Evolutionary conservation across 2,113 vertebrate genomes (phyloP).

Genomic region (Acinonyx jubatus): DNA sequence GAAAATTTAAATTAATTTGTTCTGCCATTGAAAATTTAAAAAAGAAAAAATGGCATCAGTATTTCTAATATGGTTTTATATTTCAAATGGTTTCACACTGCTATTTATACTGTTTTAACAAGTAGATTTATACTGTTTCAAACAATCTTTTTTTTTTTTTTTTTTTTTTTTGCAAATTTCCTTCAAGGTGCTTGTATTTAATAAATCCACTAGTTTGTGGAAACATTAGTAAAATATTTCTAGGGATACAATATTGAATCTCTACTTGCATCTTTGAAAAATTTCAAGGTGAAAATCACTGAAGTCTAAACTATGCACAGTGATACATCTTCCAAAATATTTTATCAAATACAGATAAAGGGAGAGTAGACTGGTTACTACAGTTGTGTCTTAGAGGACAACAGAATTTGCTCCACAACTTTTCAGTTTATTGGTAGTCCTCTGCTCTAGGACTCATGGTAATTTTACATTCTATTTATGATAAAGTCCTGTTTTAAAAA

Average conservation of each 20-base stretch:
- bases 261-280: neutral
- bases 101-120: neutral
- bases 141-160: neutral
- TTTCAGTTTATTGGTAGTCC: neutral
- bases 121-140: neutral
- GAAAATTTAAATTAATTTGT: neutral
- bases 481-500: neutral
- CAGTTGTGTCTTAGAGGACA: neutral
- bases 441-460: neutral
- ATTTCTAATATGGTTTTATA: neutral
- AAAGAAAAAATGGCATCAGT: neutral
- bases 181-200: neutral
- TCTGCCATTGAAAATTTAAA: neutral
- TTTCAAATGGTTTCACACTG: neutral
- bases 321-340: neutral
- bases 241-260: neutral
- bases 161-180: neutral
- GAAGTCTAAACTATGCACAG: neutral
- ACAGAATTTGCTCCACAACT: neutral
- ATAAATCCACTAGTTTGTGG: neutral
- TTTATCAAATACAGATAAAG: neutral
- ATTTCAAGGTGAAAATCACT: neutral
- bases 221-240: neutral
- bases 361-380: neutral
- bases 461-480: neutral